Percentiles rank a stretch among this genome's conserved stretches.
Evolutionary conservation across 2,888 invertebrate species (phyloP).

Genomic region (Dicyrtoma fusca): DNA sequence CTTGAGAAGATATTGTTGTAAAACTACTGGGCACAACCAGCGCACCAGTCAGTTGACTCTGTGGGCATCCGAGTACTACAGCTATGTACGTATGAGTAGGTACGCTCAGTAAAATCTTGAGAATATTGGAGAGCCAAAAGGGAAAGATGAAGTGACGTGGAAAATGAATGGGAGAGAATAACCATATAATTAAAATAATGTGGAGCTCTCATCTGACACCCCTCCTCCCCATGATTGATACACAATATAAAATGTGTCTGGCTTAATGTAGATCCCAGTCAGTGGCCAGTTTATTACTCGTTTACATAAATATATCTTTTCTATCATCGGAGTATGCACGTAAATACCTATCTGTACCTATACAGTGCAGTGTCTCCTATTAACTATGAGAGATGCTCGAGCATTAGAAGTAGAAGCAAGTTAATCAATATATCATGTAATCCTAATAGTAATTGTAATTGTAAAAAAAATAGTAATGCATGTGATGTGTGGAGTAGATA

Average conservation of each 20-base stretch:
- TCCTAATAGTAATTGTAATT: too few species aligned
- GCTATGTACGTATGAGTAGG: too few species aligned
- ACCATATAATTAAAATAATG: slow-evolving; percentile 47
- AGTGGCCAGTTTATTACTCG: too few species aligned
- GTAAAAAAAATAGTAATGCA: too few species aligned
- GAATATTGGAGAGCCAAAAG: slow-evolving; percentile 29
- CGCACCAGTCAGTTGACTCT: background rate
- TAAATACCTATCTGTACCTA: too few species aligned
- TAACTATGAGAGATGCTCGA: too few species aligned
- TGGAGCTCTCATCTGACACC: slow-evolving; percentile 44
- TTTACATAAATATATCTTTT: background rate
- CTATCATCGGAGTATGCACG: background rate
- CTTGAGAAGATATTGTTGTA: background rate
- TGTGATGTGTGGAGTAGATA: too few species aligned
- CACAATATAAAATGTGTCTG: slow-evolving; percentile 20
- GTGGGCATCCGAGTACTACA: slow-evolving; percentile 7
- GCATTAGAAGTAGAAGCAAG: too few species aligned
- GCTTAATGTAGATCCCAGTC: background rate
- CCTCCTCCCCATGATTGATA: slow-evolving; percentile 42
- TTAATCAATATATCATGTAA: too few species aligned
- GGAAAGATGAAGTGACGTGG: slow-evolving; percentile 38
- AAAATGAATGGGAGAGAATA: slow-evolving; percentile 38
- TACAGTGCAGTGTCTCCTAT: too few species aligned
- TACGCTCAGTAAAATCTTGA: slow-evolving; percentile 12
- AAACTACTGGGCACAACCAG: background rate